These are phyloP conservation scores for Hydropsyche tenuis DNA, from an alignment of 1,140 invertebrate species.

Conservation along the genomic window DNA sequence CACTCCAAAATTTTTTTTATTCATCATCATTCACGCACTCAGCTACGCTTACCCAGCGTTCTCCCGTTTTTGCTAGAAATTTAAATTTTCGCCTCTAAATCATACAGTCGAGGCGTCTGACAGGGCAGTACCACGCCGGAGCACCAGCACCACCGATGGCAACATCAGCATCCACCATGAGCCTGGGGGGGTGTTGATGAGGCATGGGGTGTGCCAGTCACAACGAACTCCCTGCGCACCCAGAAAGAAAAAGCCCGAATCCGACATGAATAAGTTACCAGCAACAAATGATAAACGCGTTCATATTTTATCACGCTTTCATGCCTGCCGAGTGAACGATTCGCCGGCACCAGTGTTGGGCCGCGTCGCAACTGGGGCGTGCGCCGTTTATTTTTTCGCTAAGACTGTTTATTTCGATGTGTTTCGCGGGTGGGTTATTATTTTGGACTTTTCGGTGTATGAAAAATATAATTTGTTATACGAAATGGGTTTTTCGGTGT, in stretches of 20 bases:
- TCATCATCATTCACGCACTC: conserved; percentile 16
- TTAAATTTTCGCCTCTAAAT: conserved; percentile 38
- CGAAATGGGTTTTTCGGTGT: too few species aligned
- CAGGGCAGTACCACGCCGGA: neutral
- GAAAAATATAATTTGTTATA: too few species aligned
- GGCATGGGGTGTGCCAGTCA: conserved; percentile 27
- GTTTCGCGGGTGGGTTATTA: neutral
- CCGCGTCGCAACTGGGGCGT: neutral
- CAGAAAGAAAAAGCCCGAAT: conserved; percentile 41
- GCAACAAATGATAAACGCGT: conserved; percentile 45
- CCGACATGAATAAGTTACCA: conserved; percentile 44
- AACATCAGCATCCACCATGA: neutral
- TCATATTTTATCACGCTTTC: conserved; percentile 47
- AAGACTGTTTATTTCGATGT: neutral
- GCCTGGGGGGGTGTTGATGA: neutral
- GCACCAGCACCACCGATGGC: neutral
- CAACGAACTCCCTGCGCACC: neutral
- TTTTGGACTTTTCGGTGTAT: too few species aligned
- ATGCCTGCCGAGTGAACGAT: conserved; percentile 24
- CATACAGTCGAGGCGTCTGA: conserved; percentile 36
- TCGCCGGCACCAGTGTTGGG: neutral
- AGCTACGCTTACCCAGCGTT: neutral
- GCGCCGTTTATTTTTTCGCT: conserved; percentile 1
- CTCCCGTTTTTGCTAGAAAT: conserved; percentile 25
- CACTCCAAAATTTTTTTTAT: neutral